These are phyloP conservation scores for Falco peregrinus DNA, from an alignment of 2,797 vertebrate species.

Conservation along the genomic window DNA sequence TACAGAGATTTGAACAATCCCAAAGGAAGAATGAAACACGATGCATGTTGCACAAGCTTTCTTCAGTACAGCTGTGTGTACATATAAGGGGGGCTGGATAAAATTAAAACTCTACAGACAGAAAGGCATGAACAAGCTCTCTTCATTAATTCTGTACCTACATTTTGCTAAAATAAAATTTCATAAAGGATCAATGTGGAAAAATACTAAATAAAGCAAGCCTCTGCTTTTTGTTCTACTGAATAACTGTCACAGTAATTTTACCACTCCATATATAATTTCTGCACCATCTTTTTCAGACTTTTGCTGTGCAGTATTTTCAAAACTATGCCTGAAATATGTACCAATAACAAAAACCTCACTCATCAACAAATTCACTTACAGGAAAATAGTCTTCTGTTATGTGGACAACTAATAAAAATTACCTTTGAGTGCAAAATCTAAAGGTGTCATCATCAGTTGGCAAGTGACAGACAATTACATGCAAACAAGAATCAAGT, in stretches of 20 bases:
- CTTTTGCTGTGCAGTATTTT: not conserved
- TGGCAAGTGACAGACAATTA: not conserved
- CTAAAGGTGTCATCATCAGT: not conserved
- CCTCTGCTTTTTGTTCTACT: not conserved
- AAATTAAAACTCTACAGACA: not conserved
- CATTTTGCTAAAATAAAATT: not conserved
- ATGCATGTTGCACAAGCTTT: not conserved
- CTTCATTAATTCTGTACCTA: not conserved
- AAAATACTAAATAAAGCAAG: not conserved
- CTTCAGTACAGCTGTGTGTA: not conserved
- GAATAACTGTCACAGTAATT: not conserved
- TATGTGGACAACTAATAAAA: not conserved
- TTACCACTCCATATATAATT: not conserved
- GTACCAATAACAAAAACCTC: not conserved
- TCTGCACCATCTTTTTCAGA: not conserved
- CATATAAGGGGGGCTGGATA: not conserved
- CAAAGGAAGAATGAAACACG: not conserved
- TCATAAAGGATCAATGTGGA: not conserved
- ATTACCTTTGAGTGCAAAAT: not conserved
- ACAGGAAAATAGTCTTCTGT: not conserved
- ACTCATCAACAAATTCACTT: not conserved
- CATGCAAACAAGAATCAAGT: not conserved
- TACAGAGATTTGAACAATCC: not conserved
- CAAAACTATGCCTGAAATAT: not conserved
- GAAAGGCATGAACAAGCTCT: not conserved